These are phyloP conservation scores for Acleris laterana DNA, from an alignment of 2,888 invertebrate species.

Conservation along the genomic window DNA sequence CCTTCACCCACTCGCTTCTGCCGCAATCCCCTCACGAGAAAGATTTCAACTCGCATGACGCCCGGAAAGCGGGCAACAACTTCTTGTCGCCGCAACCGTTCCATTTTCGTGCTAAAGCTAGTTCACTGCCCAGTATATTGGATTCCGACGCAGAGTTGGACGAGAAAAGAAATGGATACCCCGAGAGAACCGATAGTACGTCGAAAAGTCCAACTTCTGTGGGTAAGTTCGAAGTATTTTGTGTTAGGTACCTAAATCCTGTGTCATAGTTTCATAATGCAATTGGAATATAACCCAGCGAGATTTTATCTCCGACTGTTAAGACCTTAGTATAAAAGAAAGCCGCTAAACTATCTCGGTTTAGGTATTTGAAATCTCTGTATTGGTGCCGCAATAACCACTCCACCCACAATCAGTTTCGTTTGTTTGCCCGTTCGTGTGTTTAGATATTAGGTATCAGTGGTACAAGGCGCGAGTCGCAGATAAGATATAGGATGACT, in stretches of 20 bases:
- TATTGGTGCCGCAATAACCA: conserved; percentile 7
- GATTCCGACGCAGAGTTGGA: conserved; percentile 89
- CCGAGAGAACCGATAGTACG: conserved; percentile 74
- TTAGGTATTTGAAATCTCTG: not conserved
- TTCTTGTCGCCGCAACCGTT: conserved; percentile 85
- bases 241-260: no score
- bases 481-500: conserved; percentile 74
- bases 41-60: conserved; percentile 50
- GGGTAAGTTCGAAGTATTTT: conserved; percentile 62
- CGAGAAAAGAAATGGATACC: conserved; percentile 74
- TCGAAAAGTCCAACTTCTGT: conserved; percentile 88
- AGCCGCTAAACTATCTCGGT: not conserved
- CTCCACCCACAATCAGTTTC: conserved; percentile 25
- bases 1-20: conserved; percentile 64
- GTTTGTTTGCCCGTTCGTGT: conserved; percentile 45
- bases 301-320: no score
- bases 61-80: conserved; percentile 68
- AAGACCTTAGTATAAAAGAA: no score
- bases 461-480: conserved; percentile 55
- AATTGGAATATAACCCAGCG: no score
- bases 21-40: conserved; percentile 57
- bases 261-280: no score
- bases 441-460: conserved; percentile 68
- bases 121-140: conserved; percentile 92
- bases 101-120: conserved; percentile 86